phyloP scores from a whole-genome alignment of 2,113 vertebrate species.

The Aythya baeri region DNA sequence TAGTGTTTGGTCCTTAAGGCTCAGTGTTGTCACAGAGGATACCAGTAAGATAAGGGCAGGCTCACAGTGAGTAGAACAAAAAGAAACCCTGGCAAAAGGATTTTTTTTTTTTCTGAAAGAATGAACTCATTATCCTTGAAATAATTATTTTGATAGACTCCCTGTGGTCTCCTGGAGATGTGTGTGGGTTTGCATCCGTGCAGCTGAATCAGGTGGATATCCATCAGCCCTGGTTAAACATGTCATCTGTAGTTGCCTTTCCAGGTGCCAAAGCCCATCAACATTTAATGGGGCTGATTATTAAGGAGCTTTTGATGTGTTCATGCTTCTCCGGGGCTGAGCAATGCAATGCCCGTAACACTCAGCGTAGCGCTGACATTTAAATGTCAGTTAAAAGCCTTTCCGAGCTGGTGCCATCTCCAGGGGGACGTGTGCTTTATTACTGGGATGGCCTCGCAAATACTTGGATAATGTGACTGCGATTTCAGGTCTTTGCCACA shows the following conservation, averaged over 20 bases:
- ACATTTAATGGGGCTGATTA: constrained; percentile 49
- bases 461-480: background rate
- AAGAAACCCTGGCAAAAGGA: background rate
- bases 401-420: constrained; percentile 32
- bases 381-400: constrained; percentile 74
- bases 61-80: background rate
- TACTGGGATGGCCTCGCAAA: background rate
- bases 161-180: background rate
- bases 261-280: constrained; percentile 43
- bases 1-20: background rate
- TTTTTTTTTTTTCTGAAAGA: background rate
- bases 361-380: constrained; percentile 71
- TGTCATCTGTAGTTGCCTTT: background rate
- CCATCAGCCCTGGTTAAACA: background rate
- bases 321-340: constrained; percentile 50
- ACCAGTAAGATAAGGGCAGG: background rate
- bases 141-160: constrained; percentile 12
- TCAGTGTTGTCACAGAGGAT: background rate
- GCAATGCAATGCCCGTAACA: constrained; percentile 49
- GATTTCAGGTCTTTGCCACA: background rate
- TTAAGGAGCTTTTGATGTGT: constrained; percentile 50
- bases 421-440: background rate
- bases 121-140: background rate
- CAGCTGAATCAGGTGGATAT: background rate
- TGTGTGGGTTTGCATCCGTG: background rate